phyloP scores from a whole-genome alignment of 2,113 vertebrate species.

The Laticauda laticaudata region DNA sequence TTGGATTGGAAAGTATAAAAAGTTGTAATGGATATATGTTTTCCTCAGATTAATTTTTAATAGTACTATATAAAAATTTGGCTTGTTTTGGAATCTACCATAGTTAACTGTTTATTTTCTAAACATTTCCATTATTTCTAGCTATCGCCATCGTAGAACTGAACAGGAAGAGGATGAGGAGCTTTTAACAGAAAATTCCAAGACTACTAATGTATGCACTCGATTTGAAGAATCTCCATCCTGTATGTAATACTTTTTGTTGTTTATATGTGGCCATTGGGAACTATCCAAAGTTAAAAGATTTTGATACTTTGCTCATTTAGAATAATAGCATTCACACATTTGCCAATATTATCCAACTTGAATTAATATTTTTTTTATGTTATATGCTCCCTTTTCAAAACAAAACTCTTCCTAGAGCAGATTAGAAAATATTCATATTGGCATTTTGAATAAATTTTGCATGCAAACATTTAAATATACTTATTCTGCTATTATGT shows the following conservation, averaged over 20 bases:
- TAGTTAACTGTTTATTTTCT: not conserved
- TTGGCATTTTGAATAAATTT: not conserved
- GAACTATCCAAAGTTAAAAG: not conserved
- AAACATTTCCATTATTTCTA: slow-evolving; percentile 49
- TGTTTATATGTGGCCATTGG: not conserved
- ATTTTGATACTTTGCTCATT: slow-evolving; percentile 5
- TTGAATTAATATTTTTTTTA: not conserved
- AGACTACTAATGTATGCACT: slow-evolving; percentile 92
- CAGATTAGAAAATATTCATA: not conserved
- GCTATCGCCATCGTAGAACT: slow-evolving; percentile 92
- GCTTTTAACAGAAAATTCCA: slow-evolving; percentile 92
- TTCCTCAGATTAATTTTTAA: not conserved
- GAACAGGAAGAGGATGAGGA: slow-evolving; percentile 98
- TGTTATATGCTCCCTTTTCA: not conserved
- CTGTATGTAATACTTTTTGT: slow-evolving; percentile 74
- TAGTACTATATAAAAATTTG: not conserved
- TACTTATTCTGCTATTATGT: not conserved
- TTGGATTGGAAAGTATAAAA: not conserved
- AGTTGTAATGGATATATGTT: not conserved
- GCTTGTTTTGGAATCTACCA: not conserved
- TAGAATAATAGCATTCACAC: not conserved
- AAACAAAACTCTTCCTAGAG: not conserved
- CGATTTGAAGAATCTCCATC: slow-evolving; percentile 96
- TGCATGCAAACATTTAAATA: not conserved
- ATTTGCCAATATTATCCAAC: not conserved